Evolutionary conservation across 2,888 invertebrate genomes (phyloP).

Genomic region (Dione vanillae): DNA sequence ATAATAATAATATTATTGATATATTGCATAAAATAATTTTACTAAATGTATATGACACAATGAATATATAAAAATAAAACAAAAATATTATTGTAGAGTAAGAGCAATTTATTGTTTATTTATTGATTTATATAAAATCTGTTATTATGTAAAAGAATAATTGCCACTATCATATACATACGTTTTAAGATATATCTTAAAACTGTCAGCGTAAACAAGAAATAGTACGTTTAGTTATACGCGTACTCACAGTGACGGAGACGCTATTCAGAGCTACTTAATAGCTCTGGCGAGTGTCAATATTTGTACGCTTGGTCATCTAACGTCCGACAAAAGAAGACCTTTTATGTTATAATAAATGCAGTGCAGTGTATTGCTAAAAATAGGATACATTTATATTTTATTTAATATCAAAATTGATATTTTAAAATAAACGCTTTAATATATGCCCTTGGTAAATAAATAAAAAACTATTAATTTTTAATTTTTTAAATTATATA

Average conservation of each 20-base stretch:
- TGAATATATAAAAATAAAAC: too few relatives aligned
- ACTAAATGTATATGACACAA: too few relatives aligned
- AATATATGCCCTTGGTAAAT: too few relatives aligned
- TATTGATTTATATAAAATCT: not conserved
- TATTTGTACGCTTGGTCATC: conserved; percentile 77
- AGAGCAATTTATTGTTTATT: too few relatives aligned
- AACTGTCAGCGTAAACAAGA: conserved; percentile 31
- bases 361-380: not conserved
- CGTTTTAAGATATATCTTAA: not conserved
- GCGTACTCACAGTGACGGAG: conserved; percentile 49
- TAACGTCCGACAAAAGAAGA: conserved; percentile 63
- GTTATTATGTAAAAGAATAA: not conserved
- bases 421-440: too few relatives aligned
- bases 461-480: too few relatives aligned
- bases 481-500: too few relatives aligned
- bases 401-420: too few relatives aligned
- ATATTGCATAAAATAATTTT: not conserved
- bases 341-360: conserved; percentile 24
- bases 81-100: too few relatives aligned
- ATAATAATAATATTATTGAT: conserved; percentile 54
- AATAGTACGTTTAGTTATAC: conserved; percentile 30
- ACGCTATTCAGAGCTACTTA: conserved; percentile 81
- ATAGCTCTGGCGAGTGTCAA: conserved; percentile 68
- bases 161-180: not conserved
- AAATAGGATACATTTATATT: not conserved